Conservation (phyloP, 2,113 vertebrate species). For the Oceanites oceanicus region DNA sequence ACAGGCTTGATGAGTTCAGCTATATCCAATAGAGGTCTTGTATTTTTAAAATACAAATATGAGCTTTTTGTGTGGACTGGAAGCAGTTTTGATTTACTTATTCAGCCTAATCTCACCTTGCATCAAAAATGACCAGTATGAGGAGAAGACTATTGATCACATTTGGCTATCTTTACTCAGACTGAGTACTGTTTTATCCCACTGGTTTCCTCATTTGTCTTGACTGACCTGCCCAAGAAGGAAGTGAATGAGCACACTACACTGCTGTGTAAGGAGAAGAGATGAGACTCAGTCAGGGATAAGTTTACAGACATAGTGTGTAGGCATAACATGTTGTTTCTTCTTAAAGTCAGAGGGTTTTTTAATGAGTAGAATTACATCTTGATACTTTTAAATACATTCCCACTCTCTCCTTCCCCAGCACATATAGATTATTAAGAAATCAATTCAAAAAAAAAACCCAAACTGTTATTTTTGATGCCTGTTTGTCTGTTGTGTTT, state of each 20-base stretch:
- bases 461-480: background rate
- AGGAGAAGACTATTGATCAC: background rate
- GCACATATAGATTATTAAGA: background rate
- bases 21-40: background rate
- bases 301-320: background rate
- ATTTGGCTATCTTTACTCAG: background rate
- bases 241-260: background rate
- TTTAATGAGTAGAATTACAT: background rate
- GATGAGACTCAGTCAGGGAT: background rate
- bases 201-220: background rate
- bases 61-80: background rate
- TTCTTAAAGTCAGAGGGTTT: background rate
- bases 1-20: background rate
- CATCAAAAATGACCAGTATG: background rate
- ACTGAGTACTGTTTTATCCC: background rate
- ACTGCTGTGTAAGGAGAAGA: background rate
- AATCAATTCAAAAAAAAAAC: background rate
- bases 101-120: background rate
- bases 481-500: background rate
- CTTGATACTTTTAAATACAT: background rate
- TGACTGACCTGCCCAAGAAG: background rate
- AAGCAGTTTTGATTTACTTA: background rate
- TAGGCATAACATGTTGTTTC: background rate
- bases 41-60: background rate
- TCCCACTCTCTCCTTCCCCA: background rate